Conservation (phyloP, 1,140 invertebrate species). For the Drosophila lowei region DNA sequence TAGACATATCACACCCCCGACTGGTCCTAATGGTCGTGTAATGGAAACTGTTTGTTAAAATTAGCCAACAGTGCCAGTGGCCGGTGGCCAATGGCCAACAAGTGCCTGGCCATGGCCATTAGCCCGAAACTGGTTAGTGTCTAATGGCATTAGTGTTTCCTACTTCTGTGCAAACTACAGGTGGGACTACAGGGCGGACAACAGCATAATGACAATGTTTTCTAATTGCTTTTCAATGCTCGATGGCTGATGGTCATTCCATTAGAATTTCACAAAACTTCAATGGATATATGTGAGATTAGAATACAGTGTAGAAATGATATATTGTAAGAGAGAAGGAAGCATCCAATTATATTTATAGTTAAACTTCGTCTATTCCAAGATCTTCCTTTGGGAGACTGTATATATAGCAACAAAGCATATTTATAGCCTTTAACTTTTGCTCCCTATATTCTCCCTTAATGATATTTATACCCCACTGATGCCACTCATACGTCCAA, state of each 20-base stretch:
- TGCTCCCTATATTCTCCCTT: not conserved
- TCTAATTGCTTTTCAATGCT: constrained; percentile 38
- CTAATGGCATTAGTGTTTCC: constrained; percentile 49
- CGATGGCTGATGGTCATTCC: not conserved
- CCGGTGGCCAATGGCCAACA: not conserved
- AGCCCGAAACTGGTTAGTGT: constrained; percentile 58
- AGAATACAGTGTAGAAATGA: no score
- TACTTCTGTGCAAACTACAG: no score
- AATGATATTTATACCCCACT: constrained; percentile 1
- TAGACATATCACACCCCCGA: constrained; percentile 7
- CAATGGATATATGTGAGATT: no score
- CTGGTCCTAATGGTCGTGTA: constrained; percentile 57
- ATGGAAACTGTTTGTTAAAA: constrained; percentile 64
- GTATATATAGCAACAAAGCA: no score
- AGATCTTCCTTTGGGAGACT: no score
- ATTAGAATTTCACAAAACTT: no score
- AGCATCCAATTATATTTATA: no score
- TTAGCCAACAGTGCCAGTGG: constrained; percentile 51
- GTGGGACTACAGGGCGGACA: constrained; percentile 5
- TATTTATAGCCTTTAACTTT: not conserved
- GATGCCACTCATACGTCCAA: constrained; percentile 14
- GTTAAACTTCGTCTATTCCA: no score
- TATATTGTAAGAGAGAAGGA: no score
- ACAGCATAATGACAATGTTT: constrained; percentile 10
- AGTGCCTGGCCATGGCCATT: constrained; percentile 31